Evolutionary conservation across 2,888 invertebrate genomes (phyloP), one percentile per base, ranked within the genome.

Genomic region (Drosophila pseudotakahashii): DNA sequence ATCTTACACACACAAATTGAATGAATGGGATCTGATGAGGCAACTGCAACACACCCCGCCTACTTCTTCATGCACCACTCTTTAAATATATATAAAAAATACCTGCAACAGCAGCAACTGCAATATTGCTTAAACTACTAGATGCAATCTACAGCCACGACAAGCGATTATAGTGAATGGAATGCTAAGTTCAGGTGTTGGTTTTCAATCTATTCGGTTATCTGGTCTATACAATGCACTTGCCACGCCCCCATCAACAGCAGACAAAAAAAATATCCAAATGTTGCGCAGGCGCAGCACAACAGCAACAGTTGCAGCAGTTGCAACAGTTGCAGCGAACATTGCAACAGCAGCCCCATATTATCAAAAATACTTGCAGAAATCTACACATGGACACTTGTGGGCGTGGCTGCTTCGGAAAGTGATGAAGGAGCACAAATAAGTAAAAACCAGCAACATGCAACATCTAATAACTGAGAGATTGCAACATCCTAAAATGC

Each of bases 371-470:
- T 90, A 76, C 75, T 91, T 89, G 72, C 91, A 91, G 91, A 90
- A 91, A 91, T 71, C 88, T 89, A 75, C 91, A 91, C 77, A 82
- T 90, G 90, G 89, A 91, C 79, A 90, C 91, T 60, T 91, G 91
- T 86, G 90, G 91, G 81, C 91, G 91, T 86, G 88, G 83, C 76
- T 87, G 82, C 75, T 90, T 89, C 83, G 75, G 73, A 60, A 79
- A 77, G 58, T 59, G 39, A 58, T 26, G 41, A 14, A 42, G 48
- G 37, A 48, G 23, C 47, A 60, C 34, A 66, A 32, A 1, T 3
- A 7, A 16, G 16, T 10, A 32, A 59, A 7, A 32, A 34, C 50
- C 53, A 54, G 55, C 37, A 57, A 36, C 48, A 26, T 37, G 30
- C 39, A 41, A 61, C 42, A 73, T 69, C 42, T 42, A 54, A 48